phyloP scores from a whole-genome alignment of 2,797 vertebrate species.

The Syndactyla subalaris region DNA sequence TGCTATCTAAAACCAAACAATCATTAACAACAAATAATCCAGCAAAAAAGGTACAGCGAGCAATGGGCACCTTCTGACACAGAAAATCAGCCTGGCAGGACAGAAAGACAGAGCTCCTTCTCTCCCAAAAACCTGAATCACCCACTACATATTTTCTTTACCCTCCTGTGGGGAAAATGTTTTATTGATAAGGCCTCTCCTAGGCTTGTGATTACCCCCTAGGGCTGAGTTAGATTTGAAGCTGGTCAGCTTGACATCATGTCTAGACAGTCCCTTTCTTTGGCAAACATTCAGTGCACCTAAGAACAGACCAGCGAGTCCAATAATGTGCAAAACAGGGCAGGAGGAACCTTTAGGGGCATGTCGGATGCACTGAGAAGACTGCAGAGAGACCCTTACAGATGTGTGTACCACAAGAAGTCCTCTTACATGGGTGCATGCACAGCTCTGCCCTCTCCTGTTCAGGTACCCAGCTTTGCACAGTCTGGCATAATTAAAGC shows the following conservation, averaged over 20 bases:
- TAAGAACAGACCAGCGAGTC: background rate
- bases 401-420: background rate
- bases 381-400: background rate
- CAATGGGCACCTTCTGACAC: background rate
- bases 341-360: background rate
- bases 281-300: background rate
- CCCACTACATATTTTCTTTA: slow-evolving; percentile 1
- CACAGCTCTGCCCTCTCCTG: background rate
- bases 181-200: slow-evolving; percentile 38
- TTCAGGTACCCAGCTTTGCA: background rate
- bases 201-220: background rate
- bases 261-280: background rate
- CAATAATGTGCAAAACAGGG: background rate
- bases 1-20: slow-evolving; percentile 70
- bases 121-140: background rate
- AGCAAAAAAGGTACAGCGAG: background rate
- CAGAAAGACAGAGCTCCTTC: background rate
- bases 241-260: background rate
- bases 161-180: slow-evolving; percentile 11
- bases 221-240: background rate
- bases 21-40: slow-evolving; percentile 38
- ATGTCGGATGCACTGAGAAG: background rate
- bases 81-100: background rate
- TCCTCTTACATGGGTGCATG: accelerated
- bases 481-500: background rate